Percentiles rank a stretch among this genome's conserved stretches.
phyloP scores from a whole-genome alignment of 2,113 vertebrate genomes.

The Parus major region DNA sequence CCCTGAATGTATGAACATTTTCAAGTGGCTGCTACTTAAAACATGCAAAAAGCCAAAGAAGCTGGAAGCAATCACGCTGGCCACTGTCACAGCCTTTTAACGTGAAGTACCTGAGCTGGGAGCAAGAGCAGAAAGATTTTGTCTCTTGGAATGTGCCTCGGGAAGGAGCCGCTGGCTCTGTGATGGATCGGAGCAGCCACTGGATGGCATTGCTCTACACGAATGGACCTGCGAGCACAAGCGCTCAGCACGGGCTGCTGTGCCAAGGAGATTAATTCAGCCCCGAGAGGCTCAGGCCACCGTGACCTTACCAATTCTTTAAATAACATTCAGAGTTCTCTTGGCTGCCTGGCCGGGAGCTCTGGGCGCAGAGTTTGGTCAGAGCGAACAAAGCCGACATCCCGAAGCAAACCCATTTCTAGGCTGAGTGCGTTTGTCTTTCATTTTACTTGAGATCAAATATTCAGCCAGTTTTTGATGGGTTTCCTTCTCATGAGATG shows the following conservation, averaged over 20 bases:
- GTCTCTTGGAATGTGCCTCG: not conserved
- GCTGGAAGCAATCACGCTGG: not conserved
- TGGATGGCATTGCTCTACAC: slow-evolving; percentile 37
- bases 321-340: slow-evolving; percentile 4
- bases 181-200: slow-evolving; percentile 35
- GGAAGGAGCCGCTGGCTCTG: slow-evolving; percentile 11
- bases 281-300: not conserved
- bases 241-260: not conserved
- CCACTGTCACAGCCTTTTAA: not conserved
- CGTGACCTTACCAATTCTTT: slow-evolving; percentile 12
- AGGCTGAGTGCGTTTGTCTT: not conserved
- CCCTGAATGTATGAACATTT: not conserved
- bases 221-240: not conserved
- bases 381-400: not conserved
- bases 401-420: not conserved
- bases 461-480: not conserved
- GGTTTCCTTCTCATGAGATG: not conserved
- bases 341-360: not conserved
- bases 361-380: not conserved
- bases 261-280: slow-evolving; percentile 17
- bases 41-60: not conserved
- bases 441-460: not conserved
- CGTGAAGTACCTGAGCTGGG: not conserved
- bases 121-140: not conserved
- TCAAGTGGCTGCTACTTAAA: not conserved